These are phyloP conservation scores for Phyllopteryx taeniolatus DNA, from an alignment of 2,113 vertebrate genomes.

Conservation along the genomic window DNA sequence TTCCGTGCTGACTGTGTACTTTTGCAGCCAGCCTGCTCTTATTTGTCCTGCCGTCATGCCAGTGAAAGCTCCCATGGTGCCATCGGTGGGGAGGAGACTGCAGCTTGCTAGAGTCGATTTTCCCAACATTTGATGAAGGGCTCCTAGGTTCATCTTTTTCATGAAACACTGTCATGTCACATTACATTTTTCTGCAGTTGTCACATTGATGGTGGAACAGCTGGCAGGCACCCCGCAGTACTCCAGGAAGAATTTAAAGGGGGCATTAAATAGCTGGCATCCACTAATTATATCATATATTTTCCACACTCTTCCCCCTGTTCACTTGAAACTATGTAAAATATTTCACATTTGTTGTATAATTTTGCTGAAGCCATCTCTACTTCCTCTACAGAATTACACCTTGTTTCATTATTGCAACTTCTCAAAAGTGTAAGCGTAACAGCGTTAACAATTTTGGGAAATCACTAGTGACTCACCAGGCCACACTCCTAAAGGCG, in stretches of 20 bases:
- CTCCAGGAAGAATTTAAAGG: constrained; percentile 29
- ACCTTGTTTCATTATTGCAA: background rate
- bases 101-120: constrained; percentile 3
- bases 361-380: constrained; percentile 13
- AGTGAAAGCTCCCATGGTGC: constrained; percentile 5
- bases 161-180: constrained; percentile 5
- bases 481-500: background rate
- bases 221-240: constrained; percentile 18
- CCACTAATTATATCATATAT: constrained; percentile 6
- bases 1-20: constrained; percentile 28
- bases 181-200: constrained; percentile 15
- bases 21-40: constrained; percentile 8
- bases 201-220: constrained; percentile 25
- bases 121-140: constrained; percentile 13
- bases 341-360: constrained; percentile 10
- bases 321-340: constrained; percentile 18
- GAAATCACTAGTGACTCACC: no score
- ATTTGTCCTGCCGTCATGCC: constrained; percentile 15
- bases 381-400: background rate
- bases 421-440: background rate
- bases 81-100: constrained; percentile 3
- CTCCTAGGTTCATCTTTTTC: constrained; percentile 10
- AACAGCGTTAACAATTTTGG: background rate
- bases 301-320: constrained; percentile 11
- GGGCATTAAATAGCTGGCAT: constrained; percentile 29